A percentile compares a stretch with the other conserved stretches of the same genome.
Evolutionary conservation across 1,140 invertebrate genomes (phyloP).

Genomic region (Apocrypta bakeri): DNA sequence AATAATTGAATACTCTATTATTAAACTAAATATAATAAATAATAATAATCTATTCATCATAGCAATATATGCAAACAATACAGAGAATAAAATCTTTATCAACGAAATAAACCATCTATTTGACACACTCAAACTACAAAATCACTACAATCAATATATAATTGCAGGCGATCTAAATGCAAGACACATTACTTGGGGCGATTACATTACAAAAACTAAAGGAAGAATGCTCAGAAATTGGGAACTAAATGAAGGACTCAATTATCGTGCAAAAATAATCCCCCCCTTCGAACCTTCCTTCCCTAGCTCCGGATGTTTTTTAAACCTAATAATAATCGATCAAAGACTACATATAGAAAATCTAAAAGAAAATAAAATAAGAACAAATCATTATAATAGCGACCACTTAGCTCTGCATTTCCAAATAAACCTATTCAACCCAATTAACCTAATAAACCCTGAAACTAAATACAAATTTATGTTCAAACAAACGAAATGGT

Average conservation of each 20-base stretch:
- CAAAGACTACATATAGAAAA: no score
- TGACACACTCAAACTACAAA: constrained; percentile 39
- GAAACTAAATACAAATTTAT: no score
- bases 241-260: constrained; percentile 12
- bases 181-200: constrained; percentile 48
- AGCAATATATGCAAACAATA: constrained; percentile 44
- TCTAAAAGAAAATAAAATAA: no score
- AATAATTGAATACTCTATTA: constrained; percentile 50
- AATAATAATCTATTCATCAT: constrained; percentile 44
- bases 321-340: no score
- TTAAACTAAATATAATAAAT: constrained; percentile 49
- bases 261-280: constrained; percentile 46
- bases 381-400: no score
- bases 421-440: no score
- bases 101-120: no score
- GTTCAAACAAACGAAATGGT: constrained; percentile 9
- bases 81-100: constrained; percentile 39
- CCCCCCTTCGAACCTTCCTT: constrained; percentile 49
- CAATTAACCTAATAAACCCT: no score
- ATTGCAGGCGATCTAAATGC: constrained; percentile 57
- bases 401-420: no score
- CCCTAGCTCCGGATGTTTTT: constrained; percentile 19
- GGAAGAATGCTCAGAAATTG: constrained; percentile 48
- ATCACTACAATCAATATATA: constrained; percentile 50
- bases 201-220: constrained; percentile 34